A percentile compares a stretch with the other conserved stretches of the same genome.
These are phyloP conservation scores for Rhynchophorus ferrugineus DNA, from an alignment of 1,140 invertebrate genomes.

Conservation along the genomic window DNA sequence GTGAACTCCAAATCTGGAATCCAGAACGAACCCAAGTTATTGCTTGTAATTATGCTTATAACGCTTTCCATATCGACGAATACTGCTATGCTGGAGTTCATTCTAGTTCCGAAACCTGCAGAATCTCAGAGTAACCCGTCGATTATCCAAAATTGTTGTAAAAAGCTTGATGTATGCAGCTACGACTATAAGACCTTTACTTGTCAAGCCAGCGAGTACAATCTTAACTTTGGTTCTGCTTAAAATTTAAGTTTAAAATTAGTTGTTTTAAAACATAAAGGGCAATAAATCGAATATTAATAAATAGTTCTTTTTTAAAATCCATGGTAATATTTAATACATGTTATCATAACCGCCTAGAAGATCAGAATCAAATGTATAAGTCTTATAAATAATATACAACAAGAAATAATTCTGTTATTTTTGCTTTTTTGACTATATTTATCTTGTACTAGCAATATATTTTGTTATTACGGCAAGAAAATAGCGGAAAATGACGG, in stretches of 20 bases:
- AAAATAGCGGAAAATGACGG: too few relatives aligned
- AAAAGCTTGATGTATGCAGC: constrained; percentile 36
- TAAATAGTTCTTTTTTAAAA: too few relatives aligned
- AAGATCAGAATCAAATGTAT: too few relatives aligned
- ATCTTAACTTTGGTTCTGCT: constrained; percentile 21
- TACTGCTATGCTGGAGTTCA: constrained; percentile 37
- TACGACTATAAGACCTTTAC: constrained; percentile 40
- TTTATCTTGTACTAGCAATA: too few relatives aligned
- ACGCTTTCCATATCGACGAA: constrained; percentile 38
- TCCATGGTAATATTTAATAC: too few relatives aligned
- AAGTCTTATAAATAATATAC: too few relatives aligned
- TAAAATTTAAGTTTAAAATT: not conserved
- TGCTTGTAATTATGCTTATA: constrained; percentile 43
- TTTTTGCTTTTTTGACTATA: too few relatives aligned
- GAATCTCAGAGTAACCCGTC: constrained; percentile 32
- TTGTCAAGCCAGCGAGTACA: constrained; percentile 26
- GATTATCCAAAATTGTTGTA: constrained; percentile 41
- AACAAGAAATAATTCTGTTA: too few relatives aligned
- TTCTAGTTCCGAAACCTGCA: constrained; percentile 36
- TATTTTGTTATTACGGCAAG: too few relatives aligned
- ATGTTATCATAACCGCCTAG: too few relatives aligned
- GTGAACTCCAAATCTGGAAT: constrained; percentile 32
- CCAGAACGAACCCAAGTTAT: constrained; percentile 26
- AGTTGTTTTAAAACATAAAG: not conserved
- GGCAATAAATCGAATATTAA: not conserved